Evolutionary conservation across 1,140 invertebrate species (phyloP), one percentile per base, ranked within the genome.

Genomic region (Zaprionus capensis): DNA sequence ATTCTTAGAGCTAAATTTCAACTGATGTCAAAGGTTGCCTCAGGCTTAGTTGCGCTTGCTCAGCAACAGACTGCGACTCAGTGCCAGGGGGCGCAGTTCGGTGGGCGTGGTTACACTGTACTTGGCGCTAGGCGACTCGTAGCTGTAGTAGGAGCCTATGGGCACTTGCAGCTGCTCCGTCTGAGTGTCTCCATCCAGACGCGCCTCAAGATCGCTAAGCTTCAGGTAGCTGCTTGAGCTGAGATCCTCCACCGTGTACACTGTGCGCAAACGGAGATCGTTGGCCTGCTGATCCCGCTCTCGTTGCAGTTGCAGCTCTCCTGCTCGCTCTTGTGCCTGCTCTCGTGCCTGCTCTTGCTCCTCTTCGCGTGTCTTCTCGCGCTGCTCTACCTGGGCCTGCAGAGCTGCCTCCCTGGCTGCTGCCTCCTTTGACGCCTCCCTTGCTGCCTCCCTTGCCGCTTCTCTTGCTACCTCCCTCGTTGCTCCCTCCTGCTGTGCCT

Each of bases 61-160:
- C 7, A 86, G 58, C 38, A 84, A 53, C 55, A 84, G 64, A 61
- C 90, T 90, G 63, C 82, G 85, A 58, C 90, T 91, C 31, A 91
- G 72, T 7, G 90, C 86, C 17, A 91, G 69, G 7, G 90, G 80
- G 2, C 81, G 90, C 26, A 91, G 71, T n/a, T 87, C 81, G 22
- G 85, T 91, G 73, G 91, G 91, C 28, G 86, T 91, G 59, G 81
- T 76, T 26, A 92, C 91, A n/a, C 85, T 92, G 26, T 91, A 92
- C 44, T 87, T 84, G 56, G 83, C 75, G 41, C 24, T 72, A 41
- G 91, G 91, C 11, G 87, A 84, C 15, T 77, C 41, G 34, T 92
- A 74, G 11, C 83, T 81, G 28, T 92, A 92, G 51, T 91, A 92
- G 41, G 91, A 75, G 38, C 85, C 56, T 6, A 87, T 72, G 1